Base-by-base conservation (phyloP, 2,113 vertebrate species). In the Pungitius pungitius region DNA sequence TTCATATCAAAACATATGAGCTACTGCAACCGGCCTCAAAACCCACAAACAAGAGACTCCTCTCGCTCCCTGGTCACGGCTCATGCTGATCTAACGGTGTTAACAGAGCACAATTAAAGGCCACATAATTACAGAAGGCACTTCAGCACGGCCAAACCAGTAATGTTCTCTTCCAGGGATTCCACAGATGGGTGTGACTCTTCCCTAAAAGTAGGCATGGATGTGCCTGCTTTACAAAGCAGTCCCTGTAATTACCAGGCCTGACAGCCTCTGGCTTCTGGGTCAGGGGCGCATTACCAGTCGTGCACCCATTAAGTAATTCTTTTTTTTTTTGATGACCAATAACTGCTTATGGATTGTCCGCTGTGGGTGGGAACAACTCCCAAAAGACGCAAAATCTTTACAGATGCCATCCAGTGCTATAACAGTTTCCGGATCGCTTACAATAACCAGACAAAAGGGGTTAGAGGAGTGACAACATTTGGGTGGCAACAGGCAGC, bases 161-260 rank as follows among this genome's bases (percentile, higher is more conserved):
- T 80, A 92, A 91, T 88, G 90, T 91, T 91, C 91, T 89, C 87
- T 87, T 90, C 84, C 86, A 92, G 81, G 90, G 86, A 90, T 92
- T 90, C 88, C 89, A 82, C 70, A 70, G 71, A 88, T 89, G 91
- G 91, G 91, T 90, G 90, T 90, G 87, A 86, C 90, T 80, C 84
- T 84, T 90, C 82, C 87, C 89, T 89, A 89, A 92, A 92, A 85
- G 89, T 87, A 90, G 80, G 88, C 89, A 77, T 87, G 83, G 89
- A 92, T 91, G 89, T 85, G 89, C 84, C 81, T 85, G 80, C 85
- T 86, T 88, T 84, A 87, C 76, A 87, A 85, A 90, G 83, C 69
- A 30, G 66, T 69, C 89, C 89, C 89, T 89, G 64, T 88, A 89
- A 91, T 92, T 91, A 91, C 81, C 80, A 71, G 78, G n/a, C 72